phyloP scores from a whole-genome alignment of 2,888 invertebrate genomes.

The Caenorhabditis angaria region DNA sequence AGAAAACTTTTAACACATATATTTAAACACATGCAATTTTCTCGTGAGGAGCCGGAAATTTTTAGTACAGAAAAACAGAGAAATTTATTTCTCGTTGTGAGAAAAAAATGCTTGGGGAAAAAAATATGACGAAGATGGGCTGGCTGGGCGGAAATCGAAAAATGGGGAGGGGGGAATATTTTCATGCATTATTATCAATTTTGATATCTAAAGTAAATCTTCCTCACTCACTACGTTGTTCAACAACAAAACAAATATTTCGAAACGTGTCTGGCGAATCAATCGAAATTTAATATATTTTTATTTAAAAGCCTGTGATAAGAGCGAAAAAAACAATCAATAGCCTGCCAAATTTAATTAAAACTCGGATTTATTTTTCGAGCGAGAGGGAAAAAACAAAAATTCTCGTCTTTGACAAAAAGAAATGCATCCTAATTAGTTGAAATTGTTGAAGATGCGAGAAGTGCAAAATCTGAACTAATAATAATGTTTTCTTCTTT shows the following conservation, averaged over 20 bases:
- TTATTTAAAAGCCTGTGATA: neutral
- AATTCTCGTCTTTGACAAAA: neutral
- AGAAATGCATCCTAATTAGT: neutral
- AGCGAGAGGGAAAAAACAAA: neutral
- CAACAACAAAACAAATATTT: conserved; percentile 5
- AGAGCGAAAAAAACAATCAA: neutral
- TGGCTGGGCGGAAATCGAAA: too few relatives aligned
- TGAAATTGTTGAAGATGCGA: neutral
- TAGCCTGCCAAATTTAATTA: neutral
- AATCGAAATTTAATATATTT: neutral
- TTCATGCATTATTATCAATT: too few relatives aligned
- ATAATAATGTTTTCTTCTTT: too few relatives aligned
- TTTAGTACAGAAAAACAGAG: too few relatives aligned
- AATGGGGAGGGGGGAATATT: too few relatives aligned
- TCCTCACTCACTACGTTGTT: neutral
- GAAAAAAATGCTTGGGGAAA: too few relatives aligned
- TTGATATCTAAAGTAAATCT: too few relatives aligned
- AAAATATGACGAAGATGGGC: too few relatives aligned
- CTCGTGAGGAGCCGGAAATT: too few relatives aligned
- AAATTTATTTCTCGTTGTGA: too few relatives aligned
- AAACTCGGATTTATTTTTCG: neutral
- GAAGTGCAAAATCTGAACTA: conserved; percentile 6
- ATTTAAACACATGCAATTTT: neutral
- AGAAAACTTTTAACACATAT: too few relatives aligned
- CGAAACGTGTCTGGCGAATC: neutral